These are phyloP conservation scores for Chaetodon trifascialis DNA, from an alignment of 2,113 vertebrate genomes.

Conservation along the genomic window DNA sequence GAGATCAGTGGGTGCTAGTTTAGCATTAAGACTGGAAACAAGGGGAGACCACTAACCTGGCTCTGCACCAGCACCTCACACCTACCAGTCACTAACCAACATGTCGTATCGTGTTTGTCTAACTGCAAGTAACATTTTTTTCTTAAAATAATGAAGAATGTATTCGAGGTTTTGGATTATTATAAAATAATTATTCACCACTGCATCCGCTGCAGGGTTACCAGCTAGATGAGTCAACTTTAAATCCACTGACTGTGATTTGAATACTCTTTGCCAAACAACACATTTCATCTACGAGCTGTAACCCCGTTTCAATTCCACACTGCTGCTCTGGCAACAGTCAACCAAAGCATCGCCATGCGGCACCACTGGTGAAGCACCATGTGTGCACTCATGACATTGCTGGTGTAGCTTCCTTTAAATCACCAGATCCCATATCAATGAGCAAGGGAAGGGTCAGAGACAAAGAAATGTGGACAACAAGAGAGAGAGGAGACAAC, in stretches of 20 bases:
- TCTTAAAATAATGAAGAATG: not conserved
- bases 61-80: not conserved
- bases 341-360: conserved; percentile 70
- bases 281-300: conserved; percentile 16
- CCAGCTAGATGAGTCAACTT: not conserved
- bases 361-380: conserved; percentile 52
- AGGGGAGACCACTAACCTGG: too few species aligned
- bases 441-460: conserved; percentile 15
- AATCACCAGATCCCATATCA: conserved; percentile 49
- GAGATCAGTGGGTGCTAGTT: not conserved
- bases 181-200: not conserved
- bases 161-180: not conserved
- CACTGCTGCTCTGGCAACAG: conserved; percentile 86
- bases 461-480: conserved; percentile 20
- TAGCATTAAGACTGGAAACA: not conserved
- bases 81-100: too few species aligned
- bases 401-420: conserved; percentile 13
- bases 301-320: conserved; percentile 51
- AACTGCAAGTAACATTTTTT: too few species aligned
- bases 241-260: not conserved
- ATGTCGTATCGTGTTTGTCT: too few species aligned
- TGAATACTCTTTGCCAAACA: not conserved
- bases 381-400: conserved; percentile 41
- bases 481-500: not conserved
- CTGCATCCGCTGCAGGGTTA: not conserved